A percentile compares a stretch with the other conserved stretches of the same genome.
Evolutionary conservation across 2,797 vertebrate genomes (phyloP).

Genomic region (Iguana delicatissima): DNA sequence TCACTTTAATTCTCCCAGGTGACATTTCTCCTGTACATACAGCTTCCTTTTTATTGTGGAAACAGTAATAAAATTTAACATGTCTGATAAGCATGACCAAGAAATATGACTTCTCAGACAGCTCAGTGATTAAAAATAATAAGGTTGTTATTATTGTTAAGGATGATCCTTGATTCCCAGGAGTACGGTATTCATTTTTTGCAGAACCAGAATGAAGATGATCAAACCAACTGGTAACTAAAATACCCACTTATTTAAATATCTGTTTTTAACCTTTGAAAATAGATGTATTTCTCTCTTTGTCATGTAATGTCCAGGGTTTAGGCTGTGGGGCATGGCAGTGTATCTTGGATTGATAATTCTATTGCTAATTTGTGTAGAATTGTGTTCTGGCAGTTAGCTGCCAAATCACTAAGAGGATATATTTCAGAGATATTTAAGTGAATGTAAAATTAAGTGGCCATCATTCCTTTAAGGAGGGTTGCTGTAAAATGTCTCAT

Average conservation of each 20-base stretch:
- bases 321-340: background rate
- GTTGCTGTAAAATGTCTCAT: background rate
- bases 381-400: background rate
- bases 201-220: background rate
- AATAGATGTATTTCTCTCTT: background rate
- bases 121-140: background rate
- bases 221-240: no score
- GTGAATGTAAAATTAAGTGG: background rate
- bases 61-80: background rate
- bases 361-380: background rate
- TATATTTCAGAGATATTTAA: background rate
- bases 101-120: conserved; percentile 13
- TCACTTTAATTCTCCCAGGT: background rate
- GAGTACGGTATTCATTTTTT: background rate
- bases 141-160: background rate
- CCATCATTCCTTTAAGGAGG: background rate
- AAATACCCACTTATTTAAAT: background rate
- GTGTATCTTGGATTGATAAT: background rate
- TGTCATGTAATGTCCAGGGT: background rate
- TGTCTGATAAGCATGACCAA: background rate
- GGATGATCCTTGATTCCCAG: background rate
- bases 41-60: background rate
- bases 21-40: background rate
- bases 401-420: background rate
- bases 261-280: background rate